Evolutionary conservation across 2,888 invertebrate species (phyloP).

Genomic region (Nyleta sp.): DNA sequence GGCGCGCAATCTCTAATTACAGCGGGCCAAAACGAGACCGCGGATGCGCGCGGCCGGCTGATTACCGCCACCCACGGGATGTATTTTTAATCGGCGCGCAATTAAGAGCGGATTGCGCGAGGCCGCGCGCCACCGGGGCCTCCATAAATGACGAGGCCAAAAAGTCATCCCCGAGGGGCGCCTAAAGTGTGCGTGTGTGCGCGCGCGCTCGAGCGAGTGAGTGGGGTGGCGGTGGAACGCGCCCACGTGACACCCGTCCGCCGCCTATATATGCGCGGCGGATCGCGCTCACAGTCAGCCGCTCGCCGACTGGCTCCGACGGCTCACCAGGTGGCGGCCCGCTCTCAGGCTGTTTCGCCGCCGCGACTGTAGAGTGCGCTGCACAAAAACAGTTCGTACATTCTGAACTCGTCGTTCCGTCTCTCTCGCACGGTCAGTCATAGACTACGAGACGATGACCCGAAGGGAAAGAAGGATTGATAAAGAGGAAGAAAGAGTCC

Average conservation of each 20-base stretch:
- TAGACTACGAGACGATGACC: slow-evolving; percentile 22
- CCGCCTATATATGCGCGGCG: slow-evolving; percentile 76
- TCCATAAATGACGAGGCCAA: slow-evolving; percentile 23
- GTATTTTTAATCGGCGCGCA: slow-evolving; percentile 27
- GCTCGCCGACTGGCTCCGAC: slow-evolving; percentile 76
- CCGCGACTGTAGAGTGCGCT: too few relatives aligned
- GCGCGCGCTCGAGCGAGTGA: not conserved
- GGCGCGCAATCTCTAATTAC: slow-evolving; percentile 15
- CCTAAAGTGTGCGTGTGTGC: not conserved
- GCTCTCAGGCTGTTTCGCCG: too few relatives aligned
- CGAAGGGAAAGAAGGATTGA: slow-evolving; percentile 8
- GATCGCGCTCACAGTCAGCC: slow-evolving; percentile 73
- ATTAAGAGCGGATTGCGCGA: slow-evolving; percentile 7
- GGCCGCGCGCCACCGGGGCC: not conserved
- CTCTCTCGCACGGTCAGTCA: not conserved
- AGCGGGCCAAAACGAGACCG: not conserved
- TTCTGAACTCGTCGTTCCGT: too few relatives aligned
- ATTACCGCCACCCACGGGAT: slow-evolving; percentile 20
- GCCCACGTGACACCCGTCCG: slow-evolving; percentile 70
- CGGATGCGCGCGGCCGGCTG: not conserved
- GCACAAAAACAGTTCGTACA: too few relatives aligned
- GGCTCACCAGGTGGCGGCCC: slow-evolving; percentile 51
- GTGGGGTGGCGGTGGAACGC: not conserved
- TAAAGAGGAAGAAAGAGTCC: not conserved
- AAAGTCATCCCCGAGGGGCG: slow-evolving; percentile 11